Evolutionary conservation across 2,888 invertebrate species (phyloP).

Genomic region (Bibio marci): DNA sequence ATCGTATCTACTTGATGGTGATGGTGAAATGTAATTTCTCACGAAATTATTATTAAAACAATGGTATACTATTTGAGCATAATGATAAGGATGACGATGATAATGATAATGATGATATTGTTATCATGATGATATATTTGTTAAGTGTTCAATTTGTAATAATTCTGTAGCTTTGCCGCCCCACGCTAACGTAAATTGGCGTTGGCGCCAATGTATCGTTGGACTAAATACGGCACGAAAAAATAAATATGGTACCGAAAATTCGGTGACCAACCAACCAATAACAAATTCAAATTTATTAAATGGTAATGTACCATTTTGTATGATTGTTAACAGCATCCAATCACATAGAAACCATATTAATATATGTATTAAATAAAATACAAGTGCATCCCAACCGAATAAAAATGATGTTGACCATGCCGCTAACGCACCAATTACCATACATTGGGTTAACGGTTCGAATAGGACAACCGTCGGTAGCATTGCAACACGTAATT

Average conservation of each 20-base stretch:
- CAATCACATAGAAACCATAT: conserved; percentile 95
- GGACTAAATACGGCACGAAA: conserved; percentile 74
- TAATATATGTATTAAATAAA: conserved; percentile 82
- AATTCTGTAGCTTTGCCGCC: conserved; percentile 88
- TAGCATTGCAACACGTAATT: conserved; percentile 87
- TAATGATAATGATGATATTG: no score
- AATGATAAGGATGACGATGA: no score
- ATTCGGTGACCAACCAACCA: conserved; percentile 89
- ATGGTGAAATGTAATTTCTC: no score
- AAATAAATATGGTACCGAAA: conserved; percentile 77
- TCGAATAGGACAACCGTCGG: conserved; percentile 82
- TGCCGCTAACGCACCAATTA: conserved; percentile 76
- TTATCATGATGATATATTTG: no score
- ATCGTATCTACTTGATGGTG: no score
- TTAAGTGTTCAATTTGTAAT: no score
- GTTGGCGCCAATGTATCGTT: conserved; percentile 83
- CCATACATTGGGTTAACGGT: conserved; percentile 88
- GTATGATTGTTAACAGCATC: conserved; percentile 73
- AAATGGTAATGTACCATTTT: conserved; percentile 85
- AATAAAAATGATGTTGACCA: conserved; percentile 74
- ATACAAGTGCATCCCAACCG: conserved; percentile 74
- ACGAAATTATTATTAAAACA: no score
- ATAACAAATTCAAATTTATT: conserved; percentile 87
- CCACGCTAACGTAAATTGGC: conserved; percentile 84
- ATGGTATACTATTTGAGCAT: no score